Base-by-base conservation (phyloP, 2,888 invertebrate genomes). In the Watsonalla binaria region DNA sequence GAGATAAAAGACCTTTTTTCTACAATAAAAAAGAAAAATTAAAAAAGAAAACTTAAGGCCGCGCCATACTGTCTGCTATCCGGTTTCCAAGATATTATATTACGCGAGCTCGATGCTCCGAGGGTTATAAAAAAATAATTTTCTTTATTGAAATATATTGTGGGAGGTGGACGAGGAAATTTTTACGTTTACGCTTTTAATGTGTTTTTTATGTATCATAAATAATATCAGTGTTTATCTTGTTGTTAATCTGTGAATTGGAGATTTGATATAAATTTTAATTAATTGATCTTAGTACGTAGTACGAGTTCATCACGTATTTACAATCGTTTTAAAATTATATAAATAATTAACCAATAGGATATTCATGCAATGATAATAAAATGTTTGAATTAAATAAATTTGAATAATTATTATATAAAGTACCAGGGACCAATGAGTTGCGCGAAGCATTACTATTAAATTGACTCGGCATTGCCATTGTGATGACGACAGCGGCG, bases 21-120 rank as follows among this genome's bases (percentile, higher is more conserved):
- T 72, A 66, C 24, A 67, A 66, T 65, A 68, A 72, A 80, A 79
- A 84, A 66, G 64, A 76, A 80, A 81, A 79, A 75, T 77, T 75
- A 78, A 84, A 79, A 82, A 86, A 81, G 74, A 81, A 85, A 87
- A 82, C 72, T 77, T 79, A 78, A 81, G 81, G 76, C 81, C 89
- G 89, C 89, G 90, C 90, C 90, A 90, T 87, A 88, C 90, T 87
- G 90, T 90, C 90, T 90, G 86, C 84, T 87, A 89, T 90, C 90
- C 86, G 87, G 83, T 90, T 90, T 89, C 90, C 78, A 72, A 72
- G 66, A 79, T 86, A 89, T 90, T 86, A 74, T 68, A 81, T 90
- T 90, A 86, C 90, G 65, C 71, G 74, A 70, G 73, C 77, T 80
- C 73, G 80, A 72, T 78, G 82, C 79, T 81, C 78, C 78, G 78